These are phyloP conservation scores for Sebastiscus tertius DNA, from an alignment of 2,797 vertebrate genomes.

Conservation along the genomic window DNA sequence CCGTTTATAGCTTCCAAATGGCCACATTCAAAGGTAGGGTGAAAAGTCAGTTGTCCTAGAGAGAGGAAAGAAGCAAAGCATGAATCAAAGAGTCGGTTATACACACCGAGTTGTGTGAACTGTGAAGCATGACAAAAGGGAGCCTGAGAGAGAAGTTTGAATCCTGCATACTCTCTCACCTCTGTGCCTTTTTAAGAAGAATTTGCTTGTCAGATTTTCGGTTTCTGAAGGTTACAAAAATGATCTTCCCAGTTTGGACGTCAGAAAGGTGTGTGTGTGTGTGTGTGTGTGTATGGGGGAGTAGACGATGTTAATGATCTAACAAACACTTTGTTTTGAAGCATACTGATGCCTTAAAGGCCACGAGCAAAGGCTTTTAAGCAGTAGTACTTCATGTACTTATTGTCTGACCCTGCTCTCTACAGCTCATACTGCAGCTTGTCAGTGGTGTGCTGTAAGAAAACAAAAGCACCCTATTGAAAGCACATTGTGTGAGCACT, in stretches of 20 bases:
- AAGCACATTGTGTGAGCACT: not conserved
- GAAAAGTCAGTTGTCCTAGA: not conserved
- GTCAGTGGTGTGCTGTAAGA: not conserved
- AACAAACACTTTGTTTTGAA: not conserved
- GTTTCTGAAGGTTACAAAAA: not conserved
- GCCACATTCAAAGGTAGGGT: not conserved
- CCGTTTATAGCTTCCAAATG: not conserved
- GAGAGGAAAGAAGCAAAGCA: not conserved
- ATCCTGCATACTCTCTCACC: not conserved
- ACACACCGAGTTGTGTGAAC: not conserved
- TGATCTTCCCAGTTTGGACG: not conserved
- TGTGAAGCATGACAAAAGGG: not conserved
- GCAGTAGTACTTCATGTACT: not conserved
- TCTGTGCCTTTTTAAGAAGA: not conserved
- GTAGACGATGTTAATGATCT: not conserved
- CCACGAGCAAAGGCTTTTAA: not conserved
- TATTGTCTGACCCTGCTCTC: not conserved
- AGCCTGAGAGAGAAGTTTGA: not conserved
- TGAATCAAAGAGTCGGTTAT: not conserved
- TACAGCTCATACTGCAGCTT: not conserved
- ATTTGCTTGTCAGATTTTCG: not conserved
- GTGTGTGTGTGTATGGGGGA: too few relatives aligned
- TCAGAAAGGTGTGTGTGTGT: not conserved
- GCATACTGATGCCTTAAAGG: not conserved
- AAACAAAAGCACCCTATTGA: not conserved